Conservation (phyloP, 2,797 vertebrate species). For the Erithacus rubecula region DNA sequence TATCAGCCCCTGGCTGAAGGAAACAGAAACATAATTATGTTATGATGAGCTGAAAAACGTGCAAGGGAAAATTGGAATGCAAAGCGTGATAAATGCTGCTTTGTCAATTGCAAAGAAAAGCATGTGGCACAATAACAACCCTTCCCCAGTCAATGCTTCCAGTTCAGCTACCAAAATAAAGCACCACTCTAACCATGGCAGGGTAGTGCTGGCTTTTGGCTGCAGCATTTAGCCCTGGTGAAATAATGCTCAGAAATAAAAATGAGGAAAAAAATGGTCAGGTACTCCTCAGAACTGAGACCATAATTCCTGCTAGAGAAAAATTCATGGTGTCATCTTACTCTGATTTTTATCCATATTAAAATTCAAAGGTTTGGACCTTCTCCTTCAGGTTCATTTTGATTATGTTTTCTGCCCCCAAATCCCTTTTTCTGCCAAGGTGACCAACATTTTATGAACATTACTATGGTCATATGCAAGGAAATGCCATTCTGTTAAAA, state of each 20-base stretch:
- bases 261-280: neutral
- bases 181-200: neutral
- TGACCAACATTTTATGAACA: neutral
- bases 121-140: conserved; percentile 6
- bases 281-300: neutral
- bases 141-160: conserved; percentile 37
- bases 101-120: conserved; percentile 44
- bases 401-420: neutral
- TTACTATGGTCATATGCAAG: neutral
- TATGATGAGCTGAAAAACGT: conserved; percentile 72
- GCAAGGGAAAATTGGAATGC: conserved; percentile 70
- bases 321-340: neutral
- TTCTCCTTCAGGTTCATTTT: neutral
- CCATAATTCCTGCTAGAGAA: neutral
- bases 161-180: conserved; percentile 44
- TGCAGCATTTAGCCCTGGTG: neutral
- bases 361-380: neutral
- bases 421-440: neutral
- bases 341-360: neutral
- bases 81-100: conserved; percentile 62
- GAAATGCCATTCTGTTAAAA: neutral
- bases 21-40: conserved; percentile 72
- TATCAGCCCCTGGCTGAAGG: conserved; percentile 62
- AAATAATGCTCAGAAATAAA: neutral
- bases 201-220: neutral